These are phyloP conservation scores for Drosophila lacteicornis DNA, from an alignment of 1,140 invertebrate species.

Conservation along the genomic window DNA sequence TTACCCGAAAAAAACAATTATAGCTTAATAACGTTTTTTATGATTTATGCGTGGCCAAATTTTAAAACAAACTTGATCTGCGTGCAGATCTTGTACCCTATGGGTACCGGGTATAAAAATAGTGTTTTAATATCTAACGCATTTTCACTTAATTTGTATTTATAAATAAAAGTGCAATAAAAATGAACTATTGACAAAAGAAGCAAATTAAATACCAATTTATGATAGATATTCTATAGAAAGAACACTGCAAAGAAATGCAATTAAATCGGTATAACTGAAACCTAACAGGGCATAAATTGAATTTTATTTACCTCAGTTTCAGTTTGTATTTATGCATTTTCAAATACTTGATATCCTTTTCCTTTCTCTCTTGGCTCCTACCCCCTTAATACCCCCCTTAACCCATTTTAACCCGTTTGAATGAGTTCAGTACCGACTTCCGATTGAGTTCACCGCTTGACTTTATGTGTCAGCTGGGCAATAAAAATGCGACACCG, in stretches of 20 bases:
- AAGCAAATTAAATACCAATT: not conserved
- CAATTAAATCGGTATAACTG: not conserved
- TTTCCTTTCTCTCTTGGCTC: not conserved
- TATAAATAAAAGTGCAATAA: not conserved
- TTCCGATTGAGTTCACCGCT: conserved; percentile 33
- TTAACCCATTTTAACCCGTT: conserved; percentile 11
- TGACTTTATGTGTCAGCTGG: conserved; percentile 59
- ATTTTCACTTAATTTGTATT: not conserved
- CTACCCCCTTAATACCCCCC: not conserved
- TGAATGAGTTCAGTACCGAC: not conserved
- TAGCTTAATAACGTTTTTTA: too few relatives aligned
- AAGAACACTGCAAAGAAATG: not conserved
- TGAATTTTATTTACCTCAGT: not conserved
- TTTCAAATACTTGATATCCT: conserved; percentile 1
- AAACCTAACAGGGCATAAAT: not conserved
- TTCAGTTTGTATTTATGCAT: not conserved
- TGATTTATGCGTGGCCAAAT: too few relatives aligned
- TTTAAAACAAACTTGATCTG: too few relatives aligned
- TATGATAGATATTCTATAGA: not conserved
- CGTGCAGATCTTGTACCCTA: too few relatives aligned
- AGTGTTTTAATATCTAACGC: not conserved
- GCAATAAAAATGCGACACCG: conserved; percentile 58
- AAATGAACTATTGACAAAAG: not conserved
- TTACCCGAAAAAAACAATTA: too few relatives aligned
- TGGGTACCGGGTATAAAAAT: too few relatives aligned